phyloP scores from a whole-genome alignment of 2,113 vertebrate genomes.

The Protobothrops mucrosquamatus region DNA sequence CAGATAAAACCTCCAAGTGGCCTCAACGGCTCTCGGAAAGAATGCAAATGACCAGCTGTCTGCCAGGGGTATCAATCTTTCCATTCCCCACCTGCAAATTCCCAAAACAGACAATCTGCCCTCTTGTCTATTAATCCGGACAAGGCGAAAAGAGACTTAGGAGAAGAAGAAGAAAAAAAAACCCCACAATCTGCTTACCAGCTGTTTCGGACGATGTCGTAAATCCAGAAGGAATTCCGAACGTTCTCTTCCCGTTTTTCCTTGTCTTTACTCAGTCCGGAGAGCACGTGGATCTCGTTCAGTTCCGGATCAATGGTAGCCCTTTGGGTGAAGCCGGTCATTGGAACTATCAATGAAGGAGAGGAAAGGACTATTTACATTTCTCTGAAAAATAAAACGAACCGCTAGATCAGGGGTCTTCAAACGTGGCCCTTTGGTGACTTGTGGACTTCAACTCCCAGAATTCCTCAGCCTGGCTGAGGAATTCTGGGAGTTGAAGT shows the following conservation, averaged over 20 bases:
- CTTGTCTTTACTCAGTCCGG: slow-evolving; percentile 98
- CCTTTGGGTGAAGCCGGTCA: slow-evolving; percentile 98
- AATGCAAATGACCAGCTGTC: no score
- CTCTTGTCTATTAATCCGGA: not conserved
- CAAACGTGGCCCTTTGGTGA: no score
- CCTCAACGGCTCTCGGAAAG: no score
- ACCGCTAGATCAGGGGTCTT: not conserved
- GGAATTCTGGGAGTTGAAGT: no score
- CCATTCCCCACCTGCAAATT: no score
- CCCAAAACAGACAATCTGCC: not conserved
- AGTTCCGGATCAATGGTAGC: slow-evolving; percentile 98
- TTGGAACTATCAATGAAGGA: slow-evolving; percentile 78
- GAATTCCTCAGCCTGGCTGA: no score
- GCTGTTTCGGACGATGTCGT: slow-evolving; percentile 97
- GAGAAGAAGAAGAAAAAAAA: no score
- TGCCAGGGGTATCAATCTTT: no score
- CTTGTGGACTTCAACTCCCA: no score
- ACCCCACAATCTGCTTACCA: slow-evolving; percentile 78
- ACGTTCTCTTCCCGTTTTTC: slow-evolving; percentile 98
- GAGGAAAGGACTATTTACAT: no score
- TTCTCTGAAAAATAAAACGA: not conserved
- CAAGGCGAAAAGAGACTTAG: not conserved
- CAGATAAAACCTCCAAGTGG: no score
- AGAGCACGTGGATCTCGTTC: slow-evolving; percentile 97
- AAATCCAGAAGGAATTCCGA: slow-evolving; percentile 99